A percentile compares a stretch with the other conserved stretches of the same genome.
Conservation (phyloP, 2,797 vertebrate genomes). For the Karalla daura region DNA sequence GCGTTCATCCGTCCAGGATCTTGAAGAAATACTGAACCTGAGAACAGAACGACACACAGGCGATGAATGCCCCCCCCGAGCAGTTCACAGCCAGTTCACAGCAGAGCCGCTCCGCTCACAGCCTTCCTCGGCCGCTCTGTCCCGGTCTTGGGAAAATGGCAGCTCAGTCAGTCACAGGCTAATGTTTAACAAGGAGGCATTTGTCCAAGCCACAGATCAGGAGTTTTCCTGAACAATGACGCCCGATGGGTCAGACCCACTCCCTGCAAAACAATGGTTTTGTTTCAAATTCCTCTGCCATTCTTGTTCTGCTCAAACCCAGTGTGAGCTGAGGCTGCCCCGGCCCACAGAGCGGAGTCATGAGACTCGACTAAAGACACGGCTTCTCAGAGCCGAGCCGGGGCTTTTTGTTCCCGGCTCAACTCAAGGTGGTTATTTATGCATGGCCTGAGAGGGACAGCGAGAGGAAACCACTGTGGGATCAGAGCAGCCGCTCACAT, state of each 20-base stretch:
- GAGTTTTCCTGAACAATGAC: slow-evolving; percentile 82
- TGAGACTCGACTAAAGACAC: slow-evolving; percentile 63
- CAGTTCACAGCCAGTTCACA: too few relatives aligned
- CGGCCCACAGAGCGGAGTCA: slow-evolving; percentile 79
- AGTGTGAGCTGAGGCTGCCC: slow-evolving; percentile 71
- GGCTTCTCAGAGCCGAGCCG: slow-evolving; percentile 44
- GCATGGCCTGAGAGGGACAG: slow-evolving; percentile 31
- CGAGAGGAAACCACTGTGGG: slow-evolving; percentile 35
- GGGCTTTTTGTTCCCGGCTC: slow-evolving; percentile 51
- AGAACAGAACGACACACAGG: too few relatives aligned
- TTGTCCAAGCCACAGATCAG: slow-evolving; percentile 83
- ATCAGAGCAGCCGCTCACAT: slow-evolving; percentile 36
- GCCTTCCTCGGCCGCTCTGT: slow-evolving; percentile 49
- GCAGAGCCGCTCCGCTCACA: slow-evolving; percentile 34
- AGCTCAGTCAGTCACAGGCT: slow-evolving; percentile 73
- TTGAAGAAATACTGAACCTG: slow-evolving; percentile 99
- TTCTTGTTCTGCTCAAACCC: slow-evolving; percentile 69
- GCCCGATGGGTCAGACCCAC: slow-evolving; percentile 76
- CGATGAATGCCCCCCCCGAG: too few relatives aligned
- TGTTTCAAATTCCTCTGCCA: slow-evolving; percentile 74
- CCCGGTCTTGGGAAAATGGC: slow-evolving; percentile 72
- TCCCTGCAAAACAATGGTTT: slow-evolving; percentile 79
- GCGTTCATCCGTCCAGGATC: slow-evolving; percentile 89
- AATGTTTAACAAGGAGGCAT: slow-evolving; percentile 84
- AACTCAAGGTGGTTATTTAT: slow-evolving; percentile 57